Percentiles rank a stretch among this genome's conserved stretches.
These are phyloP conservation scores for Leptothorax acervorum DNA, from an alignment of 2,888 invertebrate genomes.

Conservation along the genomic window DNA sequence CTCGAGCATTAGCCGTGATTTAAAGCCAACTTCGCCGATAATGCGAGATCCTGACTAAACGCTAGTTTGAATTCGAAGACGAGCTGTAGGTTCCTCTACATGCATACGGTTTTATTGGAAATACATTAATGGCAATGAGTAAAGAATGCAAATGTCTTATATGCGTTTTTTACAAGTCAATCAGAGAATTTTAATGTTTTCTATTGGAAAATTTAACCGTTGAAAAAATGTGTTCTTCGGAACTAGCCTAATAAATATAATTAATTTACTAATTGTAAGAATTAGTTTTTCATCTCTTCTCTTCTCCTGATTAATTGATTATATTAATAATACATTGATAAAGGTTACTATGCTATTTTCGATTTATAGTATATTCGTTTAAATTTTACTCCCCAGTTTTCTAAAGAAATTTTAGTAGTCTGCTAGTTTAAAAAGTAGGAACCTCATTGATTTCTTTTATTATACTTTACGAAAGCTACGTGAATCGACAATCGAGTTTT, in stretches of 20 bases:
- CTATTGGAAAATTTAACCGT: background rate
- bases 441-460: background rate
- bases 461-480: background rate
- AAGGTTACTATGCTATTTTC: background rate
- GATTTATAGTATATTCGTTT: background rate
- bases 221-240: background rate
- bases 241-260: background rate
- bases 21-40: conserved; percentile 49
- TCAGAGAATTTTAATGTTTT: background rate
- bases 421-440: background rate
- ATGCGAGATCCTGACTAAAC: conserved; percentile 41
- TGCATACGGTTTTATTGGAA: conserved; percentile 22
- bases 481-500: conserved; percentile 10
- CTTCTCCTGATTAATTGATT: background rate
- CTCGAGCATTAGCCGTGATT: conserved; percentile 65
- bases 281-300: background rate
- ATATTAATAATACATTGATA: background rate
- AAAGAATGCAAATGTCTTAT: background rate
- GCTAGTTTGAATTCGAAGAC: conserved; percentile 41
- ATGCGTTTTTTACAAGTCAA: background rate
- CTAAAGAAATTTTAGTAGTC: background rate
- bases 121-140: background rate
- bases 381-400: background rate
- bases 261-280: background rate
- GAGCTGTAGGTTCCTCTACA: background rate